Evolutionary conservation across 2,888 invertebrate species (phyloP), one percentile per base, ranked within the genome.

Genomic region (Caenorhabditis macrosperma): DNA sequence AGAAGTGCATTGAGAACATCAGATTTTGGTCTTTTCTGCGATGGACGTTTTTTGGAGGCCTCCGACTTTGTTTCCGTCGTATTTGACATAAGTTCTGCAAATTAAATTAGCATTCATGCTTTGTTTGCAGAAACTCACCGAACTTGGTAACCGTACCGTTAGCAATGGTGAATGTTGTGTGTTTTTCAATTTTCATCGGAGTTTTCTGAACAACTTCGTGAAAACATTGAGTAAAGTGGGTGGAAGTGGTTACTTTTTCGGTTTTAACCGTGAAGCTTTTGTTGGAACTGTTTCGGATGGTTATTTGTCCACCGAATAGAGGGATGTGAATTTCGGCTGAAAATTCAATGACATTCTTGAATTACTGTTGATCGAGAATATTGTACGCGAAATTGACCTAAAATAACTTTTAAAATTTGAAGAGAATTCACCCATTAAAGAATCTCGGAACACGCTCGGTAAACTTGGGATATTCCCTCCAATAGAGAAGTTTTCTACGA

Each of bases 1-100:
- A 71, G 52, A 9, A 71, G 52, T 24, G 71, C 71, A 71, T 71
- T 71, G 30, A 71, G 17, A 22, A 71, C 71, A 61, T 61, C 71
- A 10, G 71, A 71, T 54, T 61, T 71, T 6, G 71, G 71, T 5
- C 71, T 38, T 12, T 54, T 52, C 33, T 71, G 61, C 2, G 71
- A 71, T 12, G 71, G 71, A 2, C 61, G 48, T 24, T 60, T 57
- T 10, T 30, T 57, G 7, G 20, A 1, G 3, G 22, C n/a, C 38
- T 38, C 55, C n/a, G 26, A 54, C 30, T n/a, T 38, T 17, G 28
- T 60, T 44, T 15, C 12, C n/a, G 41, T 54, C 33, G 38, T 26
- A 38, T 67, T 67, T 1, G 55, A 46, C 9, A 33, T 46, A 28
- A 67, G 46, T 33, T 57, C 67, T 67, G 57, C 5, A 57, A 57